These are phyloP conservation scores for Odocoileus virginianus DNA, from an alignment of 2,113 vertebrate species.

Conservation along the genomic window DNA sequence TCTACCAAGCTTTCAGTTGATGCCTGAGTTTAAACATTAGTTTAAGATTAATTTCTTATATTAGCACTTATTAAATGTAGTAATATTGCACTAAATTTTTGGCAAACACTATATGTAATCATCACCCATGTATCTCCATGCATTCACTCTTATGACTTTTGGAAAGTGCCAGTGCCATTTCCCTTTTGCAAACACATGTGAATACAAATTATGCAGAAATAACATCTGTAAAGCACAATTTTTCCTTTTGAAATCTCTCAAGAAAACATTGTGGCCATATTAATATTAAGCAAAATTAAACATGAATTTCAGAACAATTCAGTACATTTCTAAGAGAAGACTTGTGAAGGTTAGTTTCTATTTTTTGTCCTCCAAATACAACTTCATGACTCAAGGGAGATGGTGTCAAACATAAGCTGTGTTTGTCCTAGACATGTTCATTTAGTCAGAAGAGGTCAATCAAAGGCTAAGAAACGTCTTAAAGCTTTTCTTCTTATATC, in stretches of 20 bases:
- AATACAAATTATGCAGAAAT: not conserved
- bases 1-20: not conserved
- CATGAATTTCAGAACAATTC: not conserved
- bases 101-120: not conserved
- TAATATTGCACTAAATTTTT: not conserved
- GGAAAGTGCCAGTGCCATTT: not conserved
- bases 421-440: constrained; percentile 28
- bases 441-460: constrained; percentile 50
- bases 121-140: not conserved
- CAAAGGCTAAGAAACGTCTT: constrained; percentile 1
- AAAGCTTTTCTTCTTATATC: not conserved
- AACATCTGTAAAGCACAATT: not conserved
- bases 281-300: constrained; percentile 5
- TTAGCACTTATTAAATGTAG: not conserved
- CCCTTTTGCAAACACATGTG: not conserved
- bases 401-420: constrained; percentile 18
- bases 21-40: not conserved
- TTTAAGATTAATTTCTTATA: not conserved
- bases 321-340: not conserved
- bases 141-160: not conserved
- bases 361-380: not conserved
- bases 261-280: not conserved
- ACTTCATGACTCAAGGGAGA: constrained; percentile 2
- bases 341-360: not conserved
- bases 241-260: not conserved